Base-by-base conservation (phyloP, 2,888 invertebrate genomes). In the Taphrorychus bicolor region DNA sequence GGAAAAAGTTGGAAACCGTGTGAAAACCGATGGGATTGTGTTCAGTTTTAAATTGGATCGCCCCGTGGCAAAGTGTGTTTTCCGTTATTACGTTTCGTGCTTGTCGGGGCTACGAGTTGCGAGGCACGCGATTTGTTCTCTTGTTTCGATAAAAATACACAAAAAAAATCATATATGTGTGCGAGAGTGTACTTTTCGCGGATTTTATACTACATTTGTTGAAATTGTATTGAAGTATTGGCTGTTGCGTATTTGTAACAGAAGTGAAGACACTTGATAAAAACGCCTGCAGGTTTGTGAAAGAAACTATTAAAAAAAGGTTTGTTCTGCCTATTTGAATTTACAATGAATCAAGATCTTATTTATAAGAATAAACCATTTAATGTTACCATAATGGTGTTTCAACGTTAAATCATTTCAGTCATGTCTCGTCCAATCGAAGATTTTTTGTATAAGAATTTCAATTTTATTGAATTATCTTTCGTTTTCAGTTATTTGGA, bases 401-500 rank as follows among this genome's bases (percentile, higher is more conserved):
- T n/a, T n/a, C n/a, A n/a, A n/a, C n/a, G n/a, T n/a, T n/a, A n/a
- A n/a, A n/a, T n/a, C n/a, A n/a, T n/a, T n/a, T n/a, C n/a, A n/a
- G n/a, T n/a, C n/a, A n/a, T n/a, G n/a, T n/a, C n/a, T n/a, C n/a
- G n/a, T n/a, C n/a, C n/a, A n/a, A n/a, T n/a, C n/a, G n/a, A n/a
- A n/a, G n/a, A n/a, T n/a, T n/a, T 32, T 32, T 32, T 32, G 32
- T 2, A 3, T 32, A 32, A 32, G 32, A 9, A 9, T 32, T 32
- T 32, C 7, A 5, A 24, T 9, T 32, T 32, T 32, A 32, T 32
- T n/a, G n/a, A n/a, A n/a, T n/a, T n/a, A n/a, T n/a, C n/a, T n/a
- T n/a, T n/a, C n/a, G n/a, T n/a, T 59, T 76, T 40, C 78, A 87
- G 88, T 81, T 88, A 87, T 78, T 81, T 88, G 75, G 87, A 88